Evolutionary conservation across 1,140 invertebrate species (phyloP).

Genomic region (Meloidogyne chitwoodi): DNA sequence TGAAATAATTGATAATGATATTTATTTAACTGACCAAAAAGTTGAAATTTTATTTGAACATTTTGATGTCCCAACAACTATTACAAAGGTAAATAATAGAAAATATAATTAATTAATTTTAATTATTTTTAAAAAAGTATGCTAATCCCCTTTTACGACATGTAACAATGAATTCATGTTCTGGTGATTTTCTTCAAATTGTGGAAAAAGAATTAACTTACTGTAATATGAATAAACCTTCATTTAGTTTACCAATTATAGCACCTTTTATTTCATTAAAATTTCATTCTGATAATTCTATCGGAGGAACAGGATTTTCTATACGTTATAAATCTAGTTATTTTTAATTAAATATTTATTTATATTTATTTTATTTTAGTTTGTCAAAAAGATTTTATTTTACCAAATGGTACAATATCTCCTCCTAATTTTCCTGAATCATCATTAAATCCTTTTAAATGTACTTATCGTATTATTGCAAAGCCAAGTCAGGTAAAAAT

Average conservation of each 20-base stretch:
- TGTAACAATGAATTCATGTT: slow-evolving; percentile 23
- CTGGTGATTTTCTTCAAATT: slow-evolving; percentile 31
- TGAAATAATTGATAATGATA: neutral
- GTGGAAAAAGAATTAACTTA: slow-evolving; percentile 28
- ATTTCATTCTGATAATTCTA: slow-evolving; percentile 58
- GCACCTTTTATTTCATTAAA: slow-evolving; percentile 43
- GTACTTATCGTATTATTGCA: slow-evolving; percentile 48
- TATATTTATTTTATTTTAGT: slow-evolving; percentile 5
- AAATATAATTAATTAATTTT: neutral
- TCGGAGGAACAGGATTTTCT: slow-evolving; percentile 42
- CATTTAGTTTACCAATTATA: slow-evolving; percentile 14
- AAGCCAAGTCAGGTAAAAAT: slow-evolving; percentile 31
- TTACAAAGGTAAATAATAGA: slow-evolving; percentile 19
- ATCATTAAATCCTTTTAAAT: slow-evolving; percentile 39
- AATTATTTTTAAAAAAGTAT: neutral
- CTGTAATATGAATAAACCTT: slow-evolving; percentile 31
- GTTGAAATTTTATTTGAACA: slow-evolving; percentile 28
- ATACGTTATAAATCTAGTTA: slow-evolving; percentile 33
- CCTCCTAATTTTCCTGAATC: slow-evolving; percentile 49
- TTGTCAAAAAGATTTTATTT: slow-evolving; percentile 34
- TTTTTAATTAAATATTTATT: neutral
- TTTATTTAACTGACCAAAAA: slow-evolving; percentile 19
- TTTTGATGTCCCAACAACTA: slow-evolving; percentile 49
- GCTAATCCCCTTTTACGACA: slow-evolving; percentile 18
- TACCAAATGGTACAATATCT: slow-evolving; percentile 50